Conservation (phyloP, 2,113 vertebrate genomes). For the Gambusia affinis region DNA sequence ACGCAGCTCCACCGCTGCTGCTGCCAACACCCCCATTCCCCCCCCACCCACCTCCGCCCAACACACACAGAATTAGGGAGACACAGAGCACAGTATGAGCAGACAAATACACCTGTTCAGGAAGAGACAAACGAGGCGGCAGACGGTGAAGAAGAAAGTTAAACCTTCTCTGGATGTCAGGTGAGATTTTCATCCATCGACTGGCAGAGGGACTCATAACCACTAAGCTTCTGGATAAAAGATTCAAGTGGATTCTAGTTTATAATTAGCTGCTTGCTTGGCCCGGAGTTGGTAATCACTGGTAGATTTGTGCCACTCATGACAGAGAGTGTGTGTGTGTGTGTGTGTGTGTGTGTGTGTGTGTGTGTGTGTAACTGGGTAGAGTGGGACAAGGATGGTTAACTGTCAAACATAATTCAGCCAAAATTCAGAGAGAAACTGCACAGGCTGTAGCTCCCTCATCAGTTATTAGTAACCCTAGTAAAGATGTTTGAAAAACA, state of each 20-base stretch:
- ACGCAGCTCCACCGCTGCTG: conserved; percentile 42
- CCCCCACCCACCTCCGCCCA: conserved; percentile 43
- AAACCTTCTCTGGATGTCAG: conserved; percentile 9
- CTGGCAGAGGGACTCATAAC: conserved; percentile 16
- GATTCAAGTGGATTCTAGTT: conserved; percentile 74
- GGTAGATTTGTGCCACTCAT: conserved; percentile 75
- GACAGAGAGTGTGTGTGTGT: conserved; percentile 49
- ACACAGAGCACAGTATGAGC: conserved; percentile 41
- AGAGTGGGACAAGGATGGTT: conserved; percentile 56
- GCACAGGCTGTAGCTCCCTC: neutral
- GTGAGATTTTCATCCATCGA: conserved; percentile 15
- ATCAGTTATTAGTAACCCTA: neutral
- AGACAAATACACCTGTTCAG: conserved; percentile 64
- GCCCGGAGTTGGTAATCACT: conserved; percentile 47
- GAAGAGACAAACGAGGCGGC: conserved; percentile 28
- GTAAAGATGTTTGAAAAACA: neutral
- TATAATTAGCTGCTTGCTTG: conserved; percentile 70
- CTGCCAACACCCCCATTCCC: conserved; percentile 35
- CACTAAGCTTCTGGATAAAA: conserved; percentile 62
- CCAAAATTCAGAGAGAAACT: conserved; percentile 29
- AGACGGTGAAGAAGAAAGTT: conserved; percentile 6
- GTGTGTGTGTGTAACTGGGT: conserved; percentile 53
- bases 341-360: too few species aligned
- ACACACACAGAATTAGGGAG: conserved; percentile 30
- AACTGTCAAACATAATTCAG: conserved; percentile 73